A percentile compares a stretch with the other conserved stretches of the same genome.
Evolutionary conservation across 2,888 invertebrate species (phyloP).

Genomic region (Ochlodes sylvanus): DNA sequence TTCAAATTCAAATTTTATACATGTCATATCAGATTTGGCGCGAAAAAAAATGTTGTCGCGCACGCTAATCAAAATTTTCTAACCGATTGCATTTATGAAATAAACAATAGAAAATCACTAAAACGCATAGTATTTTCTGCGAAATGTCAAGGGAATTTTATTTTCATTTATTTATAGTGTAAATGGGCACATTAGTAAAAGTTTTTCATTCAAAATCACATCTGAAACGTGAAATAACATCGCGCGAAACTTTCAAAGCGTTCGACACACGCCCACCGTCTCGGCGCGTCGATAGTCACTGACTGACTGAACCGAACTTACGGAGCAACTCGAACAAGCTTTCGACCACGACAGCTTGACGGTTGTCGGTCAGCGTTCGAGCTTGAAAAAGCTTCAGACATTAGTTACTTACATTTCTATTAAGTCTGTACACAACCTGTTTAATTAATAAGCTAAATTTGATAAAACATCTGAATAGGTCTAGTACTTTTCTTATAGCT

Average conservation of each 20-base stretch:
- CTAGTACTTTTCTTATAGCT: neutral
- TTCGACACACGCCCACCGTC: neutral
- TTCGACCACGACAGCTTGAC: slow-evolving; percentile 1
- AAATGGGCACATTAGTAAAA: neutral
- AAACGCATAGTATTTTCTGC: neutral
- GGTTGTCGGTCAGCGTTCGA: slow-evolving; percentile 1
- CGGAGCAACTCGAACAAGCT: slow-evolving; percentile 9
- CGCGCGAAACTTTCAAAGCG: slow-evolving; percentile 15
- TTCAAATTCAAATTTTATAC: too few relatives aligned
- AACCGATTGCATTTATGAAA: neutral
- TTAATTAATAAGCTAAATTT: neutral
- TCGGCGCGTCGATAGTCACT: slow-evolving; percentile 10
- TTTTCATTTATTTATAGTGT: neutral
- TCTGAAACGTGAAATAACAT: slow-evolving; percentile 14
- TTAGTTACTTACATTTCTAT: too few relatives aligned
- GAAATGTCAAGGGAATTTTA: neutral
- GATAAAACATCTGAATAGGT: neutral
- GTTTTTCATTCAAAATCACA: slow-evolving; percentile 16
- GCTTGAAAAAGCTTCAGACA: neutral
- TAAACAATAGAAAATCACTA: neutral
- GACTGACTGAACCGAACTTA: neutral
- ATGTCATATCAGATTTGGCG: neutral
- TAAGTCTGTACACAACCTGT: neutral
- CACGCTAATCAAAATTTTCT: neutral
- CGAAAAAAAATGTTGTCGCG: neutral